Conservation (phyloP, 2,113 vertebrate species). For the Oryzias melastigma region DNA sequence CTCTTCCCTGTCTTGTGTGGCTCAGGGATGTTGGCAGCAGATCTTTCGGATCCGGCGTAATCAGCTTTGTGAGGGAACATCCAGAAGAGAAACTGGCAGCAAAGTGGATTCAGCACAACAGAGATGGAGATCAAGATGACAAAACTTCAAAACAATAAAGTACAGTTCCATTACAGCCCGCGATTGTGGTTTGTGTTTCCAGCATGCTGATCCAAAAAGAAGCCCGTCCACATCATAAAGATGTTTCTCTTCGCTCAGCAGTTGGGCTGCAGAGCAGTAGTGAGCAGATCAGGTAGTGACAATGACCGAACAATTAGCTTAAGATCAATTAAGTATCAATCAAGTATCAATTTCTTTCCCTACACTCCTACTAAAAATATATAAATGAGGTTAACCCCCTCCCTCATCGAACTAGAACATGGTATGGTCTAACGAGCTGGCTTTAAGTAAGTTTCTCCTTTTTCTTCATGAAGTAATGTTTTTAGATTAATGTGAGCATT, state of each 20-base stretch:
- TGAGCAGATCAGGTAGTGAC: too few relatives aligned
- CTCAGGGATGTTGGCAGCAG: background rate
- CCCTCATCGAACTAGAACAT: too few relatives aligned
- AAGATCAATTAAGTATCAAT: too few relatives aligned
- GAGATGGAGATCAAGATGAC: slow-evolving; percentile 19
- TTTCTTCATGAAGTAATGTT: too few relatives aligned
- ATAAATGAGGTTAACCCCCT: too few relatives aligned
- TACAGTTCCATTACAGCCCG: background rate
- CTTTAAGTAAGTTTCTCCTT: too few relatives aligned
- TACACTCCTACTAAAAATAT: too few relatives aligned
- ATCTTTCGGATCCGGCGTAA: slow-evolving; percentile 17
- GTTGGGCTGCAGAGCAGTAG: slow-evolving; percentile 31
- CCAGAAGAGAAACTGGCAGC: slow-evolving; percentile 31
- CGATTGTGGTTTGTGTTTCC: slow-evolving; percentile 20
- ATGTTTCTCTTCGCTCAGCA: slow-evolving; percentile 50
- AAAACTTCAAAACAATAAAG: background rate
- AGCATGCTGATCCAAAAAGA: slow-evolving; percentile 40
- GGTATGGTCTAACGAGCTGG: too few relatives aligned
- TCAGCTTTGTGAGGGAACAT: slow-evolving; percentile 34
- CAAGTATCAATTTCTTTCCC: too few relatives aligned
- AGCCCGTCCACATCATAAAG: slow-evolving; percentile 29
- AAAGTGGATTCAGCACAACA: slow-evolving; percentile 23
- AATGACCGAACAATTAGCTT: too few relatives aligned
- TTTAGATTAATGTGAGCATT: too few relatives aligned
- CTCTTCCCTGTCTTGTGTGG: too few relatives aligned